Evolutionary conservation across 2,888 invertebrate genomes (phyloP), one percentile per base, ranked within the genome.

Genomic region (Coelopa pilipes): DNA sequence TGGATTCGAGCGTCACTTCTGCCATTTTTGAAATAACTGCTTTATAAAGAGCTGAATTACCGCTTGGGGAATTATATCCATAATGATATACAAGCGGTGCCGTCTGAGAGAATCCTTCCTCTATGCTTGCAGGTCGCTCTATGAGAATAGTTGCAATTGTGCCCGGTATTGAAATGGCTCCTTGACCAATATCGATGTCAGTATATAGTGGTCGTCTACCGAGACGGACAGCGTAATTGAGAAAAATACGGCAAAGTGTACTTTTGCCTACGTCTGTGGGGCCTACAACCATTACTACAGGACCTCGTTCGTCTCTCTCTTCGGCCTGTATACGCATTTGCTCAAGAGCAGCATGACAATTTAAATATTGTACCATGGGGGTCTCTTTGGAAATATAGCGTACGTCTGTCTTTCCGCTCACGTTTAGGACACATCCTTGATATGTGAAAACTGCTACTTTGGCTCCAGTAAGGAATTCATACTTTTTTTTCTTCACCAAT

Each of bases 221-320:
- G 89, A 96, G 92, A 76, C 99, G 89, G 0, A 98, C 98, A 0
- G 96, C 98, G 87, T 99, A 99, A 88, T 99, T 99, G 0, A 98
- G 89, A 9, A 99, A 89, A 77, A 99, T 91, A 76, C 94, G 90
- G 73, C 94, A 93, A 1, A 99, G 87, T 0, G 99, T 98, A 0
- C 96, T 96, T 88, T 99, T 99, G 19, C 99, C 99, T 1, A 99
- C 99, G 87, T 99, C 99, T 55, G 92, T 92, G 0, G 99, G 99
- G 0, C 99, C 98, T 0, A 96, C 97, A 0, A 98, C 88, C 93
- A 98, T 93, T 0, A 93, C 92, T 49, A 95, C 93, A 0, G 97
- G 97, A 0, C 97, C 97, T 77, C 93, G 89, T 45, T 78, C 79
- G 76, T 91, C 91, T 1, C 90, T 90, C 80, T 92, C 92, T 79